A percentile compares a stretch with the other conserved stretches of the same genome.
These are phyloP conservation scores for Meloidogyne hapla DNA, from an alignment of 1,140 invertebrate species.

Conservation along the genomic window DNA sequence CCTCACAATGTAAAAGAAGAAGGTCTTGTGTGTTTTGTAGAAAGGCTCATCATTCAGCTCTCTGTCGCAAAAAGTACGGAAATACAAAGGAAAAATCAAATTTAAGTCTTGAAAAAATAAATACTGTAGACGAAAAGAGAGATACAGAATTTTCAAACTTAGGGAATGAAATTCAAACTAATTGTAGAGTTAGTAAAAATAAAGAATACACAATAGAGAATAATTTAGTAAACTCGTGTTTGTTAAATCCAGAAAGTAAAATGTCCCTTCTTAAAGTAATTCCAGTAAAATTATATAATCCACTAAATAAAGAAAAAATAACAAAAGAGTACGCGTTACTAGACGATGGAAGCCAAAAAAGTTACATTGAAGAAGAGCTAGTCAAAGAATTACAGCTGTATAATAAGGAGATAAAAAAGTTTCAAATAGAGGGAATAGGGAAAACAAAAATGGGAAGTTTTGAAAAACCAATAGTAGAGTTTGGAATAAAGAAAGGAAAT, in stretches of 20 bases:
- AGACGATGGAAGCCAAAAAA: constrained; percentile 1
- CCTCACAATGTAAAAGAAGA: not conserved
- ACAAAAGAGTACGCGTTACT: not conserved
- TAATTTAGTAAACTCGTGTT: not conserved
- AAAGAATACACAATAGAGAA: no score
- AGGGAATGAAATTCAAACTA: not conserved
- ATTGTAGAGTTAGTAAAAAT: no score
- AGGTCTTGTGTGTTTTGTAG: not conserved
- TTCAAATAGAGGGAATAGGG: not conserved
- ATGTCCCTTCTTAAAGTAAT: not conserved
- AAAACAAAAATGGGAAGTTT: no score
- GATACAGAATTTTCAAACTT: no score
- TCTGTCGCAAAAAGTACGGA: not conserved
- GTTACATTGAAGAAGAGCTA: constrained; percentile 1
- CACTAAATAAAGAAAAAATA: not conserved
- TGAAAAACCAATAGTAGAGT: no score
- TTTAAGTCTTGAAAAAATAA: not conserved
- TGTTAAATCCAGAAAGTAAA: not conserved
- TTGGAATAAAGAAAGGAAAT: no score
- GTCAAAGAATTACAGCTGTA: not conserved
- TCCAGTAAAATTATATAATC: not conserved
- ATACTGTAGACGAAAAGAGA: not conserved
- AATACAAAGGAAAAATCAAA: not conserved
- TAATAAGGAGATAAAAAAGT: not conserved
- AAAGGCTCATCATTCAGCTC: not conserved